Percentiles rank a stretch among this genome's conserved stretches.
Conservation (phyloP, 1,140 invertebrate species). For the Lanistes nyassanus region DNA sequence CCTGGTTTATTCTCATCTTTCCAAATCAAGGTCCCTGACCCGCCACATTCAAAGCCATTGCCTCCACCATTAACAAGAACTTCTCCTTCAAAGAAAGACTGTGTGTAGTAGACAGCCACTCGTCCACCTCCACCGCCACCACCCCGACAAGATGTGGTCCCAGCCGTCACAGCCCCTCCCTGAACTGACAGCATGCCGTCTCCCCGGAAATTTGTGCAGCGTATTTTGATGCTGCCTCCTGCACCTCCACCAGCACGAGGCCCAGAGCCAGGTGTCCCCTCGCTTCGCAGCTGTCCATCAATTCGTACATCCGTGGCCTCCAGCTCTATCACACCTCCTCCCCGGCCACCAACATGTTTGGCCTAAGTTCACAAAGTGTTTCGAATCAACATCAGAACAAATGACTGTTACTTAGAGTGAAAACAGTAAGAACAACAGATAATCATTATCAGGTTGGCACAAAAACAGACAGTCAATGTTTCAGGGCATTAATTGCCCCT, state of each 20-base stretch:
- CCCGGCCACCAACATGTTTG: conserved; percentile 36
- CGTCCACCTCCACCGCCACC: conserved; percentile 54
- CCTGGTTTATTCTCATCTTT: conserved; percentile 29
- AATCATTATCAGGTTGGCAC: too few relatives aligned
- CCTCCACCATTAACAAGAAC: conserved; percentile 43
- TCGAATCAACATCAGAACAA: too few relatives aligned
- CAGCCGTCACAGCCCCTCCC: conserved; percentile 40
- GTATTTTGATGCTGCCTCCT: conserved; percentile 49
- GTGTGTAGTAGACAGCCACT: conserved; percentile 44
- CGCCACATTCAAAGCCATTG: conserved; percentile 50
- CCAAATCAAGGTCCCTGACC: conserved; percentile 48
- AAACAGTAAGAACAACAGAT: too few relatives aligned
- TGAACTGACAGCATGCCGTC: conserved; percentile 39
- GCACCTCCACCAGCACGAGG: conserved; percentile 47
- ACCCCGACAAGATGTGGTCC: conserved; percentile 39
- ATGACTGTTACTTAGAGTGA: too few relatives aligned
- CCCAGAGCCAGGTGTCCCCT: conserved; percentile 35
- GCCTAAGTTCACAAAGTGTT: neutral
- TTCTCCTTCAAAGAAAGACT: conserved; percentile 34
- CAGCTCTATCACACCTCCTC: conserved; percentile 52
- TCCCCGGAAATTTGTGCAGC: conserved; percentile 35
- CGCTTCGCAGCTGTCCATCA: conserved; percentile 38
- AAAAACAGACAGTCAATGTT: too few relatives aligned
- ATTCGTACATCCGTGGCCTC: conserved; percentile 29
- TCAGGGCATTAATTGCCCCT: too few relatives aligned